Evolutionary conservation across 2,797 vertebrate genomes (phyloP).

Genomic region (Fistularia commersonii): DNA sequence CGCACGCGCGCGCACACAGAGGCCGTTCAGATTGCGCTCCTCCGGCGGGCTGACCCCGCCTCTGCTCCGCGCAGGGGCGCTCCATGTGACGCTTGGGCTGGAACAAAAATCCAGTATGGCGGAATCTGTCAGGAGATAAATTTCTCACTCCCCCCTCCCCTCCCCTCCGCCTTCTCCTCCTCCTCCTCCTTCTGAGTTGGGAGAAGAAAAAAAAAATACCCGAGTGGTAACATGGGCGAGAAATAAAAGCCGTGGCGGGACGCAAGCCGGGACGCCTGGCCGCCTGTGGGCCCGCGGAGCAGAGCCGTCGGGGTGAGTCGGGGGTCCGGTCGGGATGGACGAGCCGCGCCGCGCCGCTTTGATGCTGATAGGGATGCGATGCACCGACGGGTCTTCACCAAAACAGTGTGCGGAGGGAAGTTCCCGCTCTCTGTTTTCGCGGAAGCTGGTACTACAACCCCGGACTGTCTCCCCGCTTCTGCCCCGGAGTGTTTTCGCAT

Average conservation of each 20-base stretch:
- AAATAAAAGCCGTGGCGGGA: slow-evolving; percentile 35
- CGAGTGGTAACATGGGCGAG: slow-evolving; percentile 51
- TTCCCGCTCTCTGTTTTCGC: slow-evolving; percentile 40
- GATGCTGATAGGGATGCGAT: slow-evolving; percentile 59
- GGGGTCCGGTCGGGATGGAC: not conserved
- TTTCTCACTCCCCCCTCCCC: slow-evolving; percentile 35
- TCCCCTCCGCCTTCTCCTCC: slow-evolving; percentile 1
- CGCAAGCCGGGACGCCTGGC: slow-evolving; percentile 41
- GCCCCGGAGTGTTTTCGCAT: no score
- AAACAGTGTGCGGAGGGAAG: slow-evolving; percentile 68
- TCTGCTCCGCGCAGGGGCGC: slow-evolving; percentile 63
- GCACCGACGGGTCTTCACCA: slow-evolving; percentile 52
- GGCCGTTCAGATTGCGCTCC: no score
- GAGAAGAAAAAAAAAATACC: slow-evolving; percentile 13
- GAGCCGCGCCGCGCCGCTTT: slow-evolving; percentile 24
- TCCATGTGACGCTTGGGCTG: slow-evolving; percentile 75
- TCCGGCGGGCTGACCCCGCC: slow-evolving; percentile 53
- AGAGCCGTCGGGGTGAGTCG: slow-evolving; percentile 42
- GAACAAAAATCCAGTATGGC: slow-evolving; percentile 82
- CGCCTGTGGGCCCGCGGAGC: slow-evolving; percentile 53
- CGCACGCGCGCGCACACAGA: slow-evolving; percentile 1
- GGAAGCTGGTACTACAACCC: no score
- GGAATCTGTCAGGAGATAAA: slow-evolving; percentile 80
- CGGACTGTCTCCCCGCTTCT: no score
- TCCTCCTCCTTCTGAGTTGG: slow-evolving; percentile 5